Evolutionary conservation across 2,888 invertebrate genomes (phyloP), one percentile per base, ranked within the genome.

Genomic region (Ellobium chinense): DNA sequence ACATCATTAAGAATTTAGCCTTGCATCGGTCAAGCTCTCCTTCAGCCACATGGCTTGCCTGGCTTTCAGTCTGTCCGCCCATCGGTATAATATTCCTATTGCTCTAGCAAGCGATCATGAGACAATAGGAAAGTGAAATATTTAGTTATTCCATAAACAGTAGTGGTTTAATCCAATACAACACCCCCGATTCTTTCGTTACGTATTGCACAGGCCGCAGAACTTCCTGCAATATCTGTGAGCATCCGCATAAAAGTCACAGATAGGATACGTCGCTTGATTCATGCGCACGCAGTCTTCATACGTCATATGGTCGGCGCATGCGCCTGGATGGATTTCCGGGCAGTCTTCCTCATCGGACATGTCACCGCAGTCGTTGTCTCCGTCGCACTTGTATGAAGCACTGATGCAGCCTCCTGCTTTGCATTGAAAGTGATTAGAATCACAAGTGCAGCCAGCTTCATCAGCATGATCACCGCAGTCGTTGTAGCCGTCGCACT

Each of bases 401-500:
- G 12, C 29, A 29, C 58, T 34, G 58, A 77, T 37, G 24, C 77
- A 77, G 0, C 34, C 24, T 9, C 58, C 68, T 1, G 7, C 1
- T 21, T 36, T 29, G 60, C 77, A 77, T 2, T 68, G 68, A 24
- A 77, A 69, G 31, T 77, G 68, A 29, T 39, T 54, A n/a, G 58
- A 5, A n/a, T 46, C 60, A 29, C 77, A 77, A 5, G 77, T 58
- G 36, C 79, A 79, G 14, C 24, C n/a, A 12, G 24, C 29, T 31
- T 79, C 79, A 39, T 79, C 79, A 46, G 56, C 74, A n/a, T 73
- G 29, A 54, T 79, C 79, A 31, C 79, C 73, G 39, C 79, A 79
- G 39, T 79, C 79, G 29, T 79, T 73, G 56, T 73, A 37, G 9
- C 63, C 58, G 34, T 79, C 79, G 29, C 79, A 79, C 68, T 69